phyloP scores from a whole-genome alignment of 2,113 vertebrate species.

The Chaenogobius annularis region DNA sequence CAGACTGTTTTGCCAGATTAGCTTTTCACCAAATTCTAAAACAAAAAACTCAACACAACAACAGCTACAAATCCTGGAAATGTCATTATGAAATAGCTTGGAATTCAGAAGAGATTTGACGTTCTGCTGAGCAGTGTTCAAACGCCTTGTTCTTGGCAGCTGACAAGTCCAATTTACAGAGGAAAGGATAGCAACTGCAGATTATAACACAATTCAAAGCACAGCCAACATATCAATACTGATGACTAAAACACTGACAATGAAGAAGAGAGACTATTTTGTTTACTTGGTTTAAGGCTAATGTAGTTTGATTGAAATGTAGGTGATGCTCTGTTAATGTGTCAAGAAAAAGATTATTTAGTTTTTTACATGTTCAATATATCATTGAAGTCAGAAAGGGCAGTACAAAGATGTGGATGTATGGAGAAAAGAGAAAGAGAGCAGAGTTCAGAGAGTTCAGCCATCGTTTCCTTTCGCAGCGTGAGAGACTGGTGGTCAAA shows the following conservation, averaged over 20 bases:
- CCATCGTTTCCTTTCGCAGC: not conserved
- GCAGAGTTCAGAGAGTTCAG: not conserved
- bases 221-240: not conserved
- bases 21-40: not conserved
- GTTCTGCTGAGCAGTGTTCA: slow-evolving; percentile 37
- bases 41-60: slow-evolving; percentile 29
- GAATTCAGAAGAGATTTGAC: slow-evolving; percentile 34
- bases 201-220: slow-evolving; percentile 51
- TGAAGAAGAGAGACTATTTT: slow-evolving; percentile 15
- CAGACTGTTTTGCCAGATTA: slow-evolving; percentile 4
- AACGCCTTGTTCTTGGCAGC: slow-evolving; percentile 37
- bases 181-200: slow-evolving; percentile 52
- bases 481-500: not conserved
- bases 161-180: slow-evolving; percentile 52
- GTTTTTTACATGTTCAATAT: not conserved
- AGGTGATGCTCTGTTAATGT: not conserved
- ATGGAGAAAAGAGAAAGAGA: not conserved
- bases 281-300: slow-evolving; percentile 19
- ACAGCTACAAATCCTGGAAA: slow-evolving; percentile 29
- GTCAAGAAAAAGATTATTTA: not conserved
- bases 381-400: not conserved
- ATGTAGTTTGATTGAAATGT: not conserved
- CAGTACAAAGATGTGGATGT: not conserved
- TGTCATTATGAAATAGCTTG: slow-evolving; percentile 32
- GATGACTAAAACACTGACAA: slow-evolving; percentile 14